Evolutionary conservation across 2,113 vertebrate species (phyloP), one percentile per base, ranked within the genome.

Genomic region (Rhipidura dahli): DNA sequence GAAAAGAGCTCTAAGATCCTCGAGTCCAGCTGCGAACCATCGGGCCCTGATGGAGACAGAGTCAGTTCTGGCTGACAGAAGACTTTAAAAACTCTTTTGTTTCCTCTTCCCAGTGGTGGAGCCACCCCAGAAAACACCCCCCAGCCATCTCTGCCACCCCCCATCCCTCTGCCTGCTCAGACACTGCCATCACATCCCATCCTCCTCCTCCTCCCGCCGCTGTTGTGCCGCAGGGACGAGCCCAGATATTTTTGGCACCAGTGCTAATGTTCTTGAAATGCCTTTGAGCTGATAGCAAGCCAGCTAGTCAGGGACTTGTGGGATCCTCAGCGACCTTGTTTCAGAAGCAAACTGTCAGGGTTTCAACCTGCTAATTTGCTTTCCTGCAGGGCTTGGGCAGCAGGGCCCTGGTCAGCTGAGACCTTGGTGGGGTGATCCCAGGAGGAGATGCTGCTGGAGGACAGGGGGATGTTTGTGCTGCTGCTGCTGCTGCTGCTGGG

Each of bases 281-380:
- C 75, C 94, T 96, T 90, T 94, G 76, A 92, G 75, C 71, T 71
- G 85, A 66, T 21, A 92, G 75, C 47, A 30, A 94, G 78, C 70
- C 91, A 86, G 85, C 64, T 84, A 92, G 90, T 73, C 73, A 56
- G 75, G 71, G 72, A 66, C 72, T 73, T 75, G 30, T 8, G 66
- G 50, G 71, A 88, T 96, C 47, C 68, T 93, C 60, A 22, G 47
- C 20, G 85, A 93, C 92, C 92, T 94, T 85, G 61, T 95, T 96
- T 80, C 66, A 76, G 87, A 40, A 82, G 83, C 28, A 87, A 91
- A 89, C 39, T 79, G 72, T 66, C 91, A 83, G 75, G 33, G 45
- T 83, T 95, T 85, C 92, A 88, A 93, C 71, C 71, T 91, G 63
- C 42, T 93, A n/a, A 86, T 95, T 83, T 93, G 83, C 72, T 92